Evolutionary conservation across 2,888 invertebrate species (phyloP), one percentile per base, ranked within the genome.

Genomic region (Rosalia funebris): DNA sequence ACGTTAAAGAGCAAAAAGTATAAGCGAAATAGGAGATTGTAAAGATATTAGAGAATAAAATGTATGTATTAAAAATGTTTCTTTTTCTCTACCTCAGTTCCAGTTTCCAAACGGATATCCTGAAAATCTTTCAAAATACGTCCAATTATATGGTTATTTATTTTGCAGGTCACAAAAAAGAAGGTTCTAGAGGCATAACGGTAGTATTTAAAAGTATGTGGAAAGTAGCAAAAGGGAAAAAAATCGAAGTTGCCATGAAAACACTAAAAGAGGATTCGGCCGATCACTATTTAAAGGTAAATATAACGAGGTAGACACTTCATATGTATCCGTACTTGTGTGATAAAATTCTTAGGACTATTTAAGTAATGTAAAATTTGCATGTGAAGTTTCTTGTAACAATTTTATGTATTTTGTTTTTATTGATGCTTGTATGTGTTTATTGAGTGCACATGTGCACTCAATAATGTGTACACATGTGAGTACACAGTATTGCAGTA

Each of bases 211-310:
- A 89, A 76, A 91, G 91, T 15, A 85, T 92, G 79, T 93, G 93
- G 93, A 86, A 89, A 74, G 84, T 91, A 12, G 86, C 88, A 31
- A 90, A 90, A 75, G 88, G 89, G 0, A 91, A 89, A 74, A 91
- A 91, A 79, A 81, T 91, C 17, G 87, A 91, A 72, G 91, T 93
- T 10, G 93, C 92, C 0, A 87, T 94, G 76, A 95, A 94, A 80
- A 86, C 90, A 54, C 80, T 94, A 11, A 91, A 90, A 71, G 84
- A 86, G 48, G 89, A 90, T 54, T 85, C 84, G 60, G 82, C 83
- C 14, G 87, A 86, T 63, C 84, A 85, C 63, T 82, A 88, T 78
- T 83, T 89, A 67, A 87, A 87, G 82, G 89, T 89, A 81, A 71
- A 65, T 53, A 44, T 1, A 46, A 5, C n/a, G n/a, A n/a, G n/a